These are phyloP conservation scores for Hyla sarda DNA, from an alignment of 2,113 vertebrate species.

Conservation along the genomic window DNA sequence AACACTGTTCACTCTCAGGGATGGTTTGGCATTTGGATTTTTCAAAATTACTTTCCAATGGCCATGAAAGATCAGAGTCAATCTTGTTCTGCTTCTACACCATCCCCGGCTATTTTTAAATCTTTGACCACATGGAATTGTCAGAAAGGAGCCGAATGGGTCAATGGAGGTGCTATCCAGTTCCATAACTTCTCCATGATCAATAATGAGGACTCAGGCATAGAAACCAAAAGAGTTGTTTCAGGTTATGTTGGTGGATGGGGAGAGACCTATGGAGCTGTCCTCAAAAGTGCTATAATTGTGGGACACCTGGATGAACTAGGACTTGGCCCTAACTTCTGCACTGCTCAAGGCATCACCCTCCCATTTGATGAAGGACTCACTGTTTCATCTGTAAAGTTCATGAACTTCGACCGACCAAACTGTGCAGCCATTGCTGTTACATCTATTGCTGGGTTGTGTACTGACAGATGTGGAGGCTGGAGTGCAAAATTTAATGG, in stretches of 20 bases:
- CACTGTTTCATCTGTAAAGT: slow-evolving; percentile 76
- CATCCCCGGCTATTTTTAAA: slow-evolving; percentile 76
- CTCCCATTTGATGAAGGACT: slow-evolving; percentile 82
- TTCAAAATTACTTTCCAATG: slow-evolving; percentile 81
- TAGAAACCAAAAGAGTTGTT: slow-evolving; percentile 79
- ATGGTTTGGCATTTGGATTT: slow-evolving; percentile 89
- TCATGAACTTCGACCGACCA: slow-evolving; percentile 80
- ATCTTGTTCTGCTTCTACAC: slow-evolving; percentile 67
- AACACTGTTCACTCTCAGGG: slow-evolving; percentile 87
- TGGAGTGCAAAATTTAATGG: slow-evolving; percentile 77
- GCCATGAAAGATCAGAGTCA: slow-evolving; percentile 60
- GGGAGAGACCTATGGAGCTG: slow-evolving; percentile 75
- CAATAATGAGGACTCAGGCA: slow-evolving; percentile 83
- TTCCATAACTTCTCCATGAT: slow-evolving; percentile 76
- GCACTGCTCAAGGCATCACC: slow-evolving; percentile 74
- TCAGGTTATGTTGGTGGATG: slow-evolving; percentile 68
- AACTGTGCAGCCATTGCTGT: slow-evolving; percentile 78
- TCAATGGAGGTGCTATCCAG: slow-evolving; percentile 83
- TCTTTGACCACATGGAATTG: slow-evolving; percentile 85
- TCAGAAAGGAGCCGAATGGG: slow-evolving; percentile 88
- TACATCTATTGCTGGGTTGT: slow-evolving; percentile 73
- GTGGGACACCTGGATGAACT: slow-evolving; percentile 83
- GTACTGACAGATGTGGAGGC: slow-evolving; percentile 75
- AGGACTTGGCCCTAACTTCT: slow-evolving; percentile 68
- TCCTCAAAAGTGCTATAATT: slow-evolving; percentile 78